Evolutionary conservation across 2,113 vertebrate species (phyloP).

Genomic region (Synchiropus splendidus): DNA sequence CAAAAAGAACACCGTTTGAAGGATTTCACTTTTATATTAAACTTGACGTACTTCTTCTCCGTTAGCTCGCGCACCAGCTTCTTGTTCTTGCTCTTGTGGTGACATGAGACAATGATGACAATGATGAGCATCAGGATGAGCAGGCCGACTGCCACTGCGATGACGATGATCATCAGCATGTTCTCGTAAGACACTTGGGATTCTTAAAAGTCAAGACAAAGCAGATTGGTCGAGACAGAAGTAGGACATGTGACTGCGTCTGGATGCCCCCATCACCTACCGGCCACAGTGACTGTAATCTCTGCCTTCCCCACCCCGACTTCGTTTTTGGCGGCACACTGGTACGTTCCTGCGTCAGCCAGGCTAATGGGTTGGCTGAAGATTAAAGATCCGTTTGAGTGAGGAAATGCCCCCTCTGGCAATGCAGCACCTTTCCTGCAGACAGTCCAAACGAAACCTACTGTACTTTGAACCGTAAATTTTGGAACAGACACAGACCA

Average conservation of each 20-base stretch:
- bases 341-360: constrained; percentile 69
- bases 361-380: constrained; percentile 64
- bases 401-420: constrained; percentile 61
- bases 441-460: not conserved
- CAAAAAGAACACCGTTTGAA: no score
- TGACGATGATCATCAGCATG: constrained; percentile 70
- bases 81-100: constrained; percentile 78
- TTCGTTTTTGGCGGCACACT: constrained; percentile 70
- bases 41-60: constrained; percentile 67
- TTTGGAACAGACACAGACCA: not conserved
- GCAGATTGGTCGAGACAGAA: not conserved
- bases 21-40: not conserved
- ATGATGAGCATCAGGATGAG: constrained; percentile 73
- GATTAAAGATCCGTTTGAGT: constrained; percentile 62
- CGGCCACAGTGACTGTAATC: constrained; percentile 58
- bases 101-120: constrained; percentile 72
- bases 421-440: constrained; percentile 66
- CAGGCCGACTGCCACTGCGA: constrained; percentile 58
- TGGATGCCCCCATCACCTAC: constrained; percentile 35
- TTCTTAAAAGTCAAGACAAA: constrained; percentile 2
- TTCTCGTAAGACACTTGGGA: constrained; percentile 24
- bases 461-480: not conserved
- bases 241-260: not conserved
- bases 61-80: constrained; percentile 76
- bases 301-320: constrained; percentile 57